Conservation (phyloP, 2,888 invertebrate genomes). For the Luffia ferchaultella region DNA sequence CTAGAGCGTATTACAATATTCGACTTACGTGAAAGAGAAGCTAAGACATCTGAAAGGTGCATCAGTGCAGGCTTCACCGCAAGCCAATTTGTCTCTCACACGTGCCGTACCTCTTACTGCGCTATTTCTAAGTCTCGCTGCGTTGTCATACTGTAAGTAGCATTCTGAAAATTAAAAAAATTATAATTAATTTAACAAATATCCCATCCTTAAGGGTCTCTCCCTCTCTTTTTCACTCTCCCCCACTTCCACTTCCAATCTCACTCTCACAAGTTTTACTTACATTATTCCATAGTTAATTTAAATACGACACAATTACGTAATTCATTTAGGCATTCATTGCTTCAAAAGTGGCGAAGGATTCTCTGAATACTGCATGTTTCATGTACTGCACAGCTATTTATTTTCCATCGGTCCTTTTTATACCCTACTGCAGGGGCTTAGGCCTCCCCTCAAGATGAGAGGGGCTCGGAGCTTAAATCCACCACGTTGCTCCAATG, state of each 20-base stretch:
- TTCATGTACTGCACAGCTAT: too few species aligned
- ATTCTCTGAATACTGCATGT: too few species aligned
- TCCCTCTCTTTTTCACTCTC: background rate
- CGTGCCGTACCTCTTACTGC: conserved; percentile 73
- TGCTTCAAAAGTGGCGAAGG: too few species aligned
- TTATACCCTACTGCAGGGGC: too few species aligned
- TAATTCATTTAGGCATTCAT: too few species aligned
- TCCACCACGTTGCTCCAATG: too few species aligned
- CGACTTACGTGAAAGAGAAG: conserved; percentile 68
- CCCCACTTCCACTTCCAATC: conserved; percentile 70
- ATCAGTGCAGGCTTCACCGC: conserved; percentile 72
- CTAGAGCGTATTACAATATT: background rate
- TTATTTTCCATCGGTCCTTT: too few species aligned
- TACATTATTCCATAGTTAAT: too few species aligned
- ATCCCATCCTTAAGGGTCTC: background rate
- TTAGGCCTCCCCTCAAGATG: too few species aligned
- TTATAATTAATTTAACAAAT: background rate
- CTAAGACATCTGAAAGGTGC: conserved; percentile 76
- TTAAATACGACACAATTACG: too few species aligned
- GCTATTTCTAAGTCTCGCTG: conserved; percentile 72
- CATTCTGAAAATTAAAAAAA: conserved; percentile 69
- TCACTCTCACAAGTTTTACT: too few species aligned
- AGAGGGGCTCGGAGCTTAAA: too few species aligned
- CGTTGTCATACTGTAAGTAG: conserved; percentile 80
- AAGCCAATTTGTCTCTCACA: conserved; percentile 70